Evolutionary conservation across 2,888 invertebrate species (phyloP).

Genomic region (Mongoloraphidia duomilia): DNA sequence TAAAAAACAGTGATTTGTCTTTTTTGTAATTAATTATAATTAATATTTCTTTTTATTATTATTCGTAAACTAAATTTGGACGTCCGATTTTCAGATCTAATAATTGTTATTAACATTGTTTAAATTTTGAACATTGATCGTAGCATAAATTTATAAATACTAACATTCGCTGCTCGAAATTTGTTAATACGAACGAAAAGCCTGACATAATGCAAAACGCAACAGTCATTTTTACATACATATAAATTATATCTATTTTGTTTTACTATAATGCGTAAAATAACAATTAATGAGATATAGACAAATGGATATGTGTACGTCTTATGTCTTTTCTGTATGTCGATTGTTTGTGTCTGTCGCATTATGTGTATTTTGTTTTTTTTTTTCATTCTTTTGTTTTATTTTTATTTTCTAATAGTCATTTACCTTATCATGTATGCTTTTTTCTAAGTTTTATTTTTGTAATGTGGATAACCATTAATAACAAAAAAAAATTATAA

Average conservation of each 20-base stretch:
- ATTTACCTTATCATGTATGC: constrained; percentile 16
- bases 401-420: constrained; percentile 25
- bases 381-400: constrained; percentile 16
- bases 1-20: too few species aligned
- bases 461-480: background rate
- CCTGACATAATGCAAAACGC: constrained; percentile 1
- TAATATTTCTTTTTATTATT: too few species aligned
- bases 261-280: background rate
- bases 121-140: constrained; percentile 3
- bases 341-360: constrained; percentile 10
- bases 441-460: background rate
- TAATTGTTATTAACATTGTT: background rate
- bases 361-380: constrained; percentile 12
- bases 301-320: constrained; percentile 1
- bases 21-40: too few species aligned
- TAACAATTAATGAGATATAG: too few species aligned
- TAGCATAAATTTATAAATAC: constrained; percentile 2
- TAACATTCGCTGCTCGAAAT: background rate
- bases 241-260: constrained; percentile 7
- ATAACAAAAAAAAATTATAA: background rate
- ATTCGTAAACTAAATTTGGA: too few species aligned
- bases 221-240: constrained; percentile 3
- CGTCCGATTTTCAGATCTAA: too few species aligned
- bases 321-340: constrained; percentile 6
- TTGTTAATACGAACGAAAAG: background rate